These are phyloP conservation scores for Hymenochirus boettgeri DNA, from an alignment of 2,113 vertebrate species.

Conservation along the genomic window DNA sequence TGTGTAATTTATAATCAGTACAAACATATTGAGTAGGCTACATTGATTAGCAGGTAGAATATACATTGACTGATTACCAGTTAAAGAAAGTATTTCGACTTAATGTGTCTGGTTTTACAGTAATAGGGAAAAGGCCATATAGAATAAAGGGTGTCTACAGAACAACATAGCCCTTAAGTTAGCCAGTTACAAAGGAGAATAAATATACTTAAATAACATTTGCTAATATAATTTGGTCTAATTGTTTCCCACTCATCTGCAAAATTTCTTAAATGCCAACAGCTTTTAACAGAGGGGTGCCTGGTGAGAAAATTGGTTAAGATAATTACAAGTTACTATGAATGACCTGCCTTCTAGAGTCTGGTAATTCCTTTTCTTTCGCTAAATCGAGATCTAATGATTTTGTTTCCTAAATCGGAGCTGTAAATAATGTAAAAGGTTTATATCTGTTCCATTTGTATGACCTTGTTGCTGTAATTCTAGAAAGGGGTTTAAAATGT, in stretches of 20 bases:
- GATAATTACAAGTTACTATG: constrained; percentile 13
- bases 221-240: neutral
- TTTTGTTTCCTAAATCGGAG: neutral
- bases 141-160: no score
- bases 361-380: constrained; percentile 20
- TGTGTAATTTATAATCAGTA: no score
- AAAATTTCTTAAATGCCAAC: constrained; percentile 7
- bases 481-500: constrained; percentile 7
- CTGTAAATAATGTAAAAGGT: constrained; percentile 23
- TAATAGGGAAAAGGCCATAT: no score
- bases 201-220: no score
- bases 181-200: no score
- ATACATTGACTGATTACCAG: no score
- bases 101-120: no score
- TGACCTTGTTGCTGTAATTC: constrained; percentile 28
- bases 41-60: no score
- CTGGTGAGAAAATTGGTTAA: constrained; percentile 7
- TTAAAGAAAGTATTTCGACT: no score
- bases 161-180: no score
- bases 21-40: no score
- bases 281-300: neutral
- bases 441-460: constrained; percentile 5
- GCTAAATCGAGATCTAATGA: constrained; percentile 20
- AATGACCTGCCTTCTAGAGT: constrained; percentile 6
- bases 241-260: neutral